Evolutionary conservation across 1,140 invertebrate species (phyloP).

Genomic region (Paraescarpia echinospica): DNA sequence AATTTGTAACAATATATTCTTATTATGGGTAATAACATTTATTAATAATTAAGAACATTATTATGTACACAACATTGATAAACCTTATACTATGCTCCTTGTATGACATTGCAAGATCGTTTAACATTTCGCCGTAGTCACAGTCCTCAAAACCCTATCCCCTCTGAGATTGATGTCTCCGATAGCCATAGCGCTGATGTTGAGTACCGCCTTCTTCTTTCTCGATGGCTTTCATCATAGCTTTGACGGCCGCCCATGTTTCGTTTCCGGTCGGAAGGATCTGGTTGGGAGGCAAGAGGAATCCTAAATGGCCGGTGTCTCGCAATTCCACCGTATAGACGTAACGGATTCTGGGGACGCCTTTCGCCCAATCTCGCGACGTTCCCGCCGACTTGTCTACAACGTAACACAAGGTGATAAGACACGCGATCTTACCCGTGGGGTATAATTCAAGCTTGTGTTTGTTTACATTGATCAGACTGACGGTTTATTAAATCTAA

Average conservation of each 20-base stretch:
- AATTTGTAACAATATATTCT: neutral
- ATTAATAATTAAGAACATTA: neutral
- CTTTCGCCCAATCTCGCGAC: constrained; percentile 48
- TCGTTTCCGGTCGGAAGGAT: constrained; percentile 74
- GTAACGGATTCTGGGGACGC: constrained; percentile 24
- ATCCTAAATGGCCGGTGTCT: constrained; percentile 52
- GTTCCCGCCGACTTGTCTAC: constrained; percentile 52
- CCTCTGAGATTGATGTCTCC: neutral
- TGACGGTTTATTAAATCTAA: no score
- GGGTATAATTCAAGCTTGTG: no score
- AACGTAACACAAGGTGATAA: neutral
- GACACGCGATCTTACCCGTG: no score
- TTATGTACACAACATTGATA: neutral
- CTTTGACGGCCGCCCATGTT: constrained; percentile 65
- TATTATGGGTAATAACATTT: neutral
- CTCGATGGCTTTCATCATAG: constrained; percentile 11
- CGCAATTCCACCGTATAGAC: constrained; percentile 31
- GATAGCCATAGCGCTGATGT: neutral
- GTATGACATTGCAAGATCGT: neutral
- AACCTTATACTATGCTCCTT: neutral
- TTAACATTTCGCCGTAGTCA: neutral
- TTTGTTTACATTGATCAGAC: no score
- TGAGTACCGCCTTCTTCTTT: neutral
- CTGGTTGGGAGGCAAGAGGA: constrained; percentile 61
- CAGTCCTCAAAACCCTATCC: neutral